A percentile compares a stretch with the other conserved stretches of the same genome.
Conservation (phyloP, 2,113 vertebrate genomes). For the Blennius ocellaris region DNA sequence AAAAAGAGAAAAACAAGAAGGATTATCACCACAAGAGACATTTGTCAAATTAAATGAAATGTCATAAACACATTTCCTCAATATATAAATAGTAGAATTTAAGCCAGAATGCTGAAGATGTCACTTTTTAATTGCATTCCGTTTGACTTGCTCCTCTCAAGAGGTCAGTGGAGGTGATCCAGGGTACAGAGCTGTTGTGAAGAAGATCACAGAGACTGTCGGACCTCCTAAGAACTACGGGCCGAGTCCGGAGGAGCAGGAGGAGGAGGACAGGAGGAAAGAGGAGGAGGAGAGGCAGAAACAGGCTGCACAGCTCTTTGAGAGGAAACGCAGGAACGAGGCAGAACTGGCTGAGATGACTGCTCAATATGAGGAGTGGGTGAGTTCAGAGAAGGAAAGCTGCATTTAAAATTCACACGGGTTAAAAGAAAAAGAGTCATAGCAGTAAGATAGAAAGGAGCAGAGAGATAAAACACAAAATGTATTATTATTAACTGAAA, state of each 20-base stretch:
- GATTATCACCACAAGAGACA: no score
- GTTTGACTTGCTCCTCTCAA: conserved; percentile 60
- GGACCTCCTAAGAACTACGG: conserved; percentile 89
- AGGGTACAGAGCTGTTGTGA: conserved; percentile 81
- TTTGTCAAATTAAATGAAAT: no score
- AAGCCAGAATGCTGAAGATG: background rate
- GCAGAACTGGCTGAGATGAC: conserved; percentile 82
- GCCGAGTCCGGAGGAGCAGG: conserved; percentile 85
- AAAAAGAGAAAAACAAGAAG: no score
- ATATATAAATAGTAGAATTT: background rate
- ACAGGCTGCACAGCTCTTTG: conserved; percentile 75
- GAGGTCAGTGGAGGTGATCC: conserved; percentile 85
- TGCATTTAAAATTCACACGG: background rate
- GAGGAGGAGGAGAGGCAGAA: conserved; percentile 77
- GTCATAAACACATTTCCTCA: no score
- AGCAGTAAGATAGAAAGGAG: background rate
- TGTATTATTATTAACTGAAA: background rate
- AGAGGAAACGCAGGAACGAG: conserved; percentile 78
- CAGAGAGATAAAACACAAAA: background rate
- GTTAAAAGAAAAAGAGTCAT: background rate
- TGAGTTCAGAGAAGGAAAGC: conserved; percentile 65
- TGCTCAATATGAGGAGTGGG: conserved; percentile 89
- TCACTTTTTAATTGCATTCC: background rate
- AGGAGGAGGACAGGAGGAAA: conserved; percentile 75
- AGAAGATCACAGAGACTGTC: conserved; percentile 85